phyloP scores from a whole-genome alignment of 2,888 invertebrate genomes.

The Stratiomys singularior region DNA sequence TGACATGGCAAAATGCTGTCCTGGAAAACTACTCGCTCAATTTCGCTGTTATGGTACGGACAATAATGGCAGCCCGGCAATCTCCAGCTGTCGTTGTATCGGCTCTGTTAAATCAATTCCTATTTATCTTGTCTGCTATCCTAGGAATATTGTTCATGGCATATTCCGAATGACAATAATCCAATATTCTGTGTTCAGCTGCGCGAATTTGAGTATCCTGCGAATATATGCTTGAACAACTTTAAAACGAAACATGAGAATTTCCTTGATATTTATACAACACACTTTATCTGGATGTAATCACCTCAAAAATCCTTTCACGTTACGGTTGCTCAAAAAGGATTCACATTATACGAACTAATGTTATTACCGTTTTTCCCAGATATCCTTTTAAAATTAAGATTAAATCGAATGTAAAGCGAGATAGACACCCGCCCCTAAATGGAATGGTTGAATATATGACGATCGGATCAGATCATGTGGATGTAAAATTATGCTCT shows the following conservation, averaged over 20 bases:
- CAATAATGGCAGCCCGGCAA: slow-evolving; percentile 16
- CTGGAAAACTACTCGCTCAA: slow-evolving; percentile 10
- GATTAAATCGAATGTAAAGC: neutral
- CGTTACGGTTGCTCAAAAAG: neutral
- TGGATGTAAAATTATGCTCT: too few relatives aligned
- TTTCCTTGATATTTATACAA: neutral
- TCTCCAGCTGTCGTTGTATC: slow-evolving; percentile 1
- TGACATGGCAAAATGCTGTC: neutral
- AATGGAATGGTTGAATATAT: too few relatives aligned
- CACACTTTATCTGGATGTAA: neutral
- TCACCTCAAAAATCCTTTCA: neutral
- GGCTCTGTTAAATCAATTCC: slow-evolving; percentile 15
- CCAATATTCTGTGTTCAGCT: too few relatives aligned
- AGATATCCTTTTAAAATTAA: too few relatives aligned
- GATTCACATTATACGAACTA: neutral
- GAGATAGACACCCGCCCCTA: neutral
- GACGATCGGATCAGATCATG: too few relatives aligned
- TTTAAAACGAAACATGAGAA: too few relatives aligned
- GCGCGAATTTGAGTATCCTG: neutral
- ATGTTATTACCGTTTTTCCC: too few relatives aligned
- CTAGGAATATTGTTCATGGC: slow-evolving; percentile 4
- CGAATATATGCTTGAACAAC: neutral
- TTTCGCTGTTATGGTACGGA: neutral
- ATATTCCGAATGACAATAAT: neutral
- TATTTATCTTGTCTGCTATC: neutral